phyloP scores from a whole-genome alignment of 2,113 vertebrate genomes.

The Zosterops hypoxanthus region DNA sequence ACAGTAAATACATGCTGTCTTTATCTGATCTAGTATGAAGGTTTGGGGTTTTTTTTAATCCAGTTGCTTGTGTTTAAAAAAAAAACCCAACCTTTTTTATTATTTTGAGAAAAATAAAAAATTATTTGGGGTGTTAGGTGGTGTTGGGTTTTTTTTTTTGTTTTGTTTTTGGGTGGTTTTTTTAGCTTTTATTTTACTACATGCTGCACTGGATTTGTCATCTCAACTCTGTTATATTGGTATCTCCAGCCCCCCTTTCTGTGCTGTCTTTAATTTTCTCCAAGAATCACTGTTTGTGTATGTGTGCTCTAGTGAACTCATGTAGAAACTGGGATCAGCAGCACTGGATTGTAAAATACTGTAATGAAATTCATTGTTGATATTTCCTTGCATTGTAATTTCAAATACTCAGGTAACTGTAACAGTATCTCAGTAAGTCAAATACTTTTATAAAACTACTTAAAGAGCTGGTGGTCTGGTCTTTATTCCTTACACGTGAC shows the following conservation, averaged over 20 bases:
- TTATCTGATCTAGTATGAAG: not conserved
- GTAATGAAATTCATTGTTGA: constrained; percentile 67
- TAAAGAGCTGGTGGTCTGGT: constrained; percentile 30
- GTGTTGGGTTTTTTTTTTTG: no score
- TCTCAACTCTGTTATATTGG: constrained; percentile 21
- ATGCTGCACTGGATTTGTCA: constrained; percentile 8
- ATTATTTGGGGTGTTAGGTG: not conserved
- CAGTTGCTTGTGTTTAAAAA: not conserved
- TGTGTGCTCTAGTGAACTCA: constrained; percentile 63
- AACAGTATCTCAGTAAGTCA: constrained; percentile 69
- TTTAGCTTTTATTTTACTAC: not conserved
- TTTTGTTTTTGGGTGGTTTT: not conserved
- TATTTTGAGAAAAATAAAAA: not conserved
- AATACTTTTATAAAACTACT: constrained; percentile 76
- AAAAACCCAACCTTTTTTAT: not conserved
- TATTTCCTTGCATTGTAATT: constrained; percentile 72
- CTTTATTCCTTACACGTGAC: not conserved
- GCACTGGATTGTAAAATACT: constrained; percentile 75
- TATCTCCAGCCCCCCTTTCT: constrained; percentile 71
- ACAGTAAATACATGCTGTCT: not conserved
- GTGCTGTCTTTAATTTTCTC: constrained; percentile 17
- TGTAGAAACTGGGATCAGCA: constrained; percentile 53
- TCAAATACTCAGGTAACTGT: constrained; percentile 76
- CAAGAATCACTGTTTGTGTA: constrained; percentile 57
- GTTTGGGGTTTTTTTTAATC: not conserved